phyloP scores from a whole-genome alignment of 2,888 invertebrate genomes.

The Euplexia lucipara region DNA sequence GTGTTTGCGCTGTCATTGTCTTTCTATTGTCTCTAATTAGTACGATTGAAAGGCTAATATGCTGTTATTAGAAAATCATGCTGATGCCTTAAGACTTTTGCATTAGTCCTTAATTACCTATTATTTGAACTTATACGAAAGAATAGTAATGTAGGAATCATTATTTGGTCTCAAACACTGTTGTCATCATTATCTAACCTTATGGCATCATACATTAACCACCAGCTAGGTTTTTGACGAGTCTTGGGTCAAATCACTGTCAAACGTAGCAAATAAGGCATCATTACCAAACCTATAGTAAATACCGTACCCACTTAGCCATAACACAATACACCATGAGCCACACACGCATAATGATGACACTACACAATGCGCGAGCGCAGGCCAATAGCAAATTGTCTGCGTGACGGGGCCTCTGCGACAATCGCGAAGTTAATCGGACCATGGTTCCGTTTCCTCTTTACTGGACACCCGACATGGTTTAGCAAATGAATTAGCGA shows the following conservation, averaged over 20 bases:
- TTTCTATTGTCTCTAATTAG: too few relatives aligned
- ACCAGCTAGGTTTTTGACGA: not conserved
- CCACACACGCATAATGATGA: conserved; percentile 51
- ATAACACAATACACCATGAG: conserved; percentile 41
- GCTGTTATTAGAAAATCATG: too few relatives aligned
- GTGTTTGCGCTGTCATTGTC: too few relatives aligned
- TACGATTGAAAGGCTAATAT: too few relatives aligned
- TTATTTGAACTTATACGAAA: too few relatives aligned
- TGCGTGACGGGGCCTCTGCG: conserved; percentile 69
- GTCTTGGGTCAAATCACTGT: not conserved
- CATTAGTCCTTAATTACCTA: too few relatives aligned
- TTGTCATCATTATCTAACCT: too few relatives aligned
- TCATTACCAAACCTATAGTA: conserved; percentile 24
- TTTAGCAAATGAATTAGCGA: conserved; percentile 67
- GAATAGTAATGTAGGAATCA: too few relatives aligned
- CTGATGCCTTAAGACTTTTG: too few relatives aligned
- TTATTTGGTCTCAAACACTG: too few relatives aligned
- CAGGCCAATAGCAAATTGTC: conserved; percentile 69
- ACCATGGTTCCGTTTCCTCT: conserved; percentile 86
- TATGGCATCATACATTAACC: not conserved
- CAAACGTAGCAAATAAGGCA: conserved; percentile 17
- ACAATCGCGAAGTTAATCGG: conserved; percentile 79
- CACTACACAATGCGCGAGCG: conserved; percentile 66
- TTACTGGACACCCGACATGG: conserved; percentile 61
- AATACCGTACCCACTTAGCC: conserved; percentile 43